A percentile compares a stretch with the other conserved stretches of the same genome.
Conservation (phyloP, 2,888 invertebrate genomes). For the Acleris literana region DNA sequence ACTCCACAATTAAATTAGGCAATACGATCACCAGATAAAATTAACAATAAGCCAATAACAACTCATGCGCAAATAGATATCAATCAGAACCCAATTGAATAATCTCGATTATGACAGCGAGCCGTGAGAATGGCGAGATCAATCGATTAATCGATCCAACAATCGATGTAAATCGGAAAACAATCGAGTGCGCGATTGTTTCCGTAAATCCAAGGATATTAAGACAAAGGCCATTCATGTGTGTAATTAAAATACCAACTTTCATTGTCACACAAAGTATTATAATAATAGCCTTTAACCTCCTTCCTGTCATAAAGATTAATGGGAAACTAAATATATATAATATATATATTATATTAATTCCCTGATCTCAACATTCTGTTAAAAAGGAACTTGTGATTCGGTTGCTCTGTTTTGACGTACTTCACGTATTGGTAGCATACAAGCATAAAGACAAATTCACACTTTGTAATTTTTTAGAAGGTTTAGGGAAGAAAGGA, state of each 20-base stretch:
- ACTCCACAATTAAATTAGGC: conserved; percentile 11
- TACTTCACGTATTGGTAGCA: too few relatives aligned
- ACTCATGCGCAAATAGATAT: conserved; percentile 17
- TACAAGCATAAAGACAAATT: too few relatives aligned
- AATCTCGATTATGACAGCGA: conserved; percentile 20
- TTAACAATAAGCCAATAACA: conserved; percentile 26
- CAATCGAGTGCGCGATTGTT: conserved; percentile 22
- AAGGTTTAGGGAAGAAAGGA: too few relatives aligned
- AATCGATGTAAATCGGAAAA: conserved; percentile 12
- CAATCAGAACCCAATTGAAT: conserved; percentile 27
- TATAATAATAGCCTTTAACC: too few relatives aligned
- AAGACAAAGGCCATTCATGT: conserved; percentile 27
- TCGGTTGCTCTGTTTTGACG: too few relatives aligned
- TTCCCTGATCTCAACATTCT: too few relatives aligned
- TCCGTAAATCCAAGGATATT: conserved; percentile 17
- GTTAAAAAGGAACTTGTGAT: too few relatives aligned
- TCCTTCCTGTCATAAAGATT: too few relatives aligned
- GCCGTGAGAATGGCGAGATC: conserved; percentile 25
- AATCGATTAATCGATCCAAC: conserved; percentile 20
- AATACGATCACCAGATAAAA: conserved; percentile 20
- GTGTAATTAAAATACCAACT: neutral
- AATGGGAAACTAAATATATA: too few relatives aligned
- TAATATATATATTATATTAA: too few relatives aligned
- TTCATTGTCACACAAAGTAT: neutral
- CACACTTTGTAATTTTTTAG: too few relatives aligned